These are phyloP conservation scores for Coreoperca whiteheadi DNA, from an alignment of 2,113 vertebrate species.

Conservation along the genomic window DNA sequence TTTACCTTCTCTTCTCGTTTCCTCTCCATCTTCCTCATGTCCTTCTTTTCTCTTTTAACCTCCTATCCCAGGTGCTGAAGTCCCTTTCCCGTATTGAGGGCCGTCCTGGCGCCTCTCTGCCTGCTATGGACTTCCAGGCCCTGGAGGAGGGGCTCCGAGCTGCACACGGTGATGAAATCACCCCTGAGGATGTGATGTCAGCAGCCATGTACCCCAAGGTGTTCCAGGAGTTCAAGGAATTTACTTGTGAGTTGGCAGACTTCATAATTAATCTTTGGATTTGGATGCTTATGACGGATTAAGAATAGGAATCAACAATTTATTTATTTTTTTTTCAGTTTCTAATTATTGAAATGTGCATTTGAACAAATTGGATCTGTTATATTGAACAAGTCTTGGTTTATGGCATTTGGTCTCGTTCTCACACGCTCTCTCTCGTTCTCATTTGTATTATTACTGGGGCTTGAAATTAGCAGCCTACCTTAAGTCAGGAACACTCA, in stretches of 20 bases:
- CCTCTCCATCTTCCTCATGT: neutral
- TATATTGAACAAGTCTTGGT: neutral
- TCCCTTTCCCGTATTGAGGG: conserved; percentile 89
- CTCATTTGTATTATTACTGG: conserved; percentile 45
- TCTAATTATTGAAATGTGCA: neutral
- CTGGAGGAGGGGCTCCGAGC: conserved; percentile 86
- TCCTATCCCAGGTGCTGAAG: conserved; percentile 88
- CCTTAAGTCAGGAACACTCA: conserved; percentile 17
- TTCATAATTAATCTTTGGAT: neutral
- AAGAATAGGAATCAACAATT: neutral
- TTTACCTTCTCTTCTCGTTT: neutral
- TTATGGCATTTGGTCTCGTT: neutral
- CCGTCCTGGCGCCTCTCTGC: conserved; percentile 90
- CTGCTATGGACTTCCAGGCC: conserved; percentile 86
- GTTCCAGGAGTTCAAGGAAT: conserved; percentile 92
- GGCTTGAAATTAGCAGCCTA: conserved; percentile 60
- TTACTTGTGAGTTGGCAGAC: conserved; percentile 74
- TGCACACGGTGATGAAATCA: conserved; percentile 87
- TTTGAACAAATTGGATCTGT: conserved; percentile 1
- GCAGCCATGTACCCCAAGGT: conserved; percentile 96
- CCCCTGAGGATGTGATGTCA: conserved; percentile 92
- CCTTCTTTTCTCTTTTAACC: neutral
- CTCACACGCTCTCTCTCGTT: neutral
- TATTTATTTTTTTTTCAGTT: neutral
- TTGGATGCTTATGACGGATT: neutral